A percentile compares a stretch with the other conserved stretches of the same genome.
Evolutionary conservation across 2,888 invertebrate genomes (phyloP).

Genomic region (Pandemis cinnamomeana): DNA sequence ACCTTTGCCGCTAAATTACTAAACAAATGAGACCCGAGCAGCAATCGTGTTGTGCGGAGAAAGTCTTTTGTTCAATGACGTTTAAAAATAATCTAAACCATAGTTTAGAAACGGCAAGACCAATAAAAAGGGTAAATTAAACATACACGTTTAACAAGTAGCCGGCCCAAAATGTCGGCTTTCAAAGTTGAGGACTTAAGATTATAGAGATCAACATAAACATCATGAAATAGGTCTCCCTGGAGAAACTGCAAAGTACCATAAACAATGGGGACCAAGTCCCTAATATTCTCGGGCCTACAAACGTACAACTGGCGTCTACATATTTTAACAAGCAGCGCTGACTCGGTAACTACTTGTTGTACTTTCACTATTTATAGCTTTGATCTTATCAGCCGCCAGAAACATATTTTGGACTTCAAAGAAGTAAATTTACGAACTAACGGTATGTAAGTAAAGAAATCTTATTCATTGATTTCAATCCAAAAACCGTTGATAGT

Average conservation of each 20-base stretch:
- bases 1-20: conserved; percentile 20
- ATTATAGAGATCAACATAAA: conserved; percentile 35
- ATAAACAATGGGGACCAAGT: conserved; percentile 37
- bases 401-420: background rate
- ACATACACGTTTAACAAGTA: background rate
- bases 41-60: background rate
- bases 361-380: conserved; percentile 31
- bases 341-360: conserved; percentile 34
- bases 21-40: conserved; percentile 17
- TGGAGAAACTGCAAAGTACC: conserved; percentile 36
- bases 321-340: conserved; percentile 40
- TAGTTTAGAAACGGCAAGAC: background rate
- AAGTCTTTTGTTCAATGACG: background rate
- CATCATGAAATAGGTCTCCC: conserved; percentile 37
- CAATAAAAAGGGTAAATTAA: background rate
- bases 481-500: too few relatives aligned
- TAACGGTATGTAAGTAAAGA: background rate
- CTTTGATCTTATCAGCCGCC: conserved; percentile 24
- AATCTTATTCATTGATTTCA: background rate
- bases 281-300: conserved; percentile 37
- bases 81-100: background rate
- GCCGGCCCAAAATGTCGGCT: background rate
- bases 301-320: conserved; percentile 28
- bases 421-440: background rate
- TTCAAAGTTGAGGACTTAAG: conserved; percentile 28